Conservation (phyloP, 2,797 vertebrate genomes). For the Rhincodon typus region DNA sequence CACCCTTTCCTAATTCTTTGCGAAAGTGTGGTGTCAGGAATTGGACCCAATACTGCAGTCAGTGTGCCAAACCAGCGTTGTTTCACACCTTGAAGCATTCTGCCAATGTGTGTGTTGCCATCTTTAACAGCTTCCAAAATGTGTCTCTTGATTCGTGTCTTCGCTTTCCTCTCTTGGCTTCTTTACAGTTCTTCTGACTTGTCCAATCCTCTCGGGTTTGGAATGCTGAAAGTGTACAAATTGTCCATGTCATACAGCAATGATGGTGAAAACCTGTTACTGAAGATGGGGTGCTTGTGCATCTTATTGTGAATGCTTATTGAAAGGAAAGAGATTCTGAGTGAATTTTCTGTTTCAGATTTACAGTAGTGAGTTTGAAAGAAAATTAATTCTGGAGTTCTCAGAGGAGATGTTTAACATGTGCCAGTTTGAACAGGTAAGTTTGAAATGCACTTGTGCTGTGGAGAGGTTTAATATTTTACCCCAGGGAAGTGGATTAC, state of each 20-base stretch:
- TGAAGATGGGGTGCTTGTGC: background rate
- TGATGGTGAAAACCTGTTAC: background rate
- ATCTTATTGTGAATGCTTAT: background rate
- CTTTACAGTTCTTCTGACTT: background rate
- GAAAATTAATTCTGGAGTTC: conserved; percentile 72
- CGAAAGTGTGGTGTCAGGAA: background rate
- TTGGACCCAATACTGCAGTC: background rate
- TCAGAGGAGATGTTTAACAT: conserved; percentile 81
- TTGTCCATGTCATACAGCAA: background rate
- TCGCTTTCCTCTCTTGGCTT: background rate
- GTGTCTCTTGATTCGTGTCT: background rate
- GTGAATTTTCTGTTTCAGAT: conserved; percentile 57
- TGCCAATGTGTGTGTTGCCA: background rate
- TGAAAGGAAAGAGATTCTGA: background rate
- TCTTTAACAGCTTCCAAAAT: background rate
- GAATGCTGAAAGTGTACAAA: background rate
- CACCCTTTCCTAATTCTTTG: background rate
- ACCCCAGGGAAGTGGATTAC: background rate
- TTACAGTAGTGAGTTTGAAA: conserved; percentile 66
- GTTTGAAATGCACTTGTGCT: conserved; percentile 38
- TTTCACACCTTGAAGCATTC: background rate
- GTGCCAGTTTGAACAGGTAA: conserved; percentile 86
- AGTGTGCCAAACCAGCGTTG: background rate
- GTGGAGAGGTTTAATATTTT: background rate
- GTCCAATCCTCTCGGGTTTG: background rate